Evolutionary conservation across 2,797 vertebrate genomes (phyloP).

Genomic region (Kryptopterus vitreolus): DNA sequence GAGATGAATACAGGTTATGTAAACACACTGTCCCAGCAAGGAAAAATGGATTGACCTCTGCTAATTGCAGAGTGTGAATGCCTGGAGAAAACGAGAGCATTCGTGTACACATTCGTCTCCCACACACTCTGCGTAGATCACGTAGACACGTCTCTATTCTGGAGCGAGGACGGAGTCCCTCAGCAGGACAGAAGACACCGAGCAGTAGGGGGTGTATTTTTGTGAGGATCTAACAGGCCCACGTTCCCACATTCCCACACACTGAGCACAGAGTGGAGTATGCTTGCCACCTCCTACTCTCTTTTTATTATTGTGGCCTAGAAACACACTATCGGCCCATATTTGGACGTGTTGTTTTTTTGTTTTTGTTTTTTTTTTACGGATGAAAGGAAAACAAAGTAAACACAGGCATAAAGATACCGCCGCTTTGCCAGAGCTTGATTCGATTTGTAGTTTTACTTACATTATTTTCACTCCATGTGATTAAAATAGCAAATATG

Average conservation of each 20-base stretch:
- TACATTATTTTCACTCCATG: neutral
- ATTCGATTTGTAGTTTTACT: neutral
- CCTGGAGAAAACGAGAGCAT: neutral
- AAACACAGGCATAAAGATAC: constrained; percentile 23
- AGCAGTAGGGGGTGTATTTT: constrained; percentile 16
- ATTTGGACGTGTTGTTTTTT: constrained; percentile 39
- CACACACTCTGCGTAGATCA: constrained; percentile 33
- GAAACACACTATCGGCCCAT: constrained; percentile 27
- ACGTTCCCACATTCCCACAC: constrained; percentile 25
- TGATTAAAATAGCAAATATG: neutral
- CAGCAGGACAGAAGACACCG: constrained; percentile 30
- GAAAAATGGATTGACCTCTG: constrained; percentile 36
- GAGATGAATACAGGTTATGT: constrained; percentile 25
- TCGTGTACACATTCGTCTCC: constrained; percentile 18
- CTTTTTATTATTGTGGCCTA: constrained; percentile 35
- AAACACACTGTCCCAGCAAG: constrained; percentile 17
- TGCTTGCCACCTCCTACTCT: constrained; percentile 40
- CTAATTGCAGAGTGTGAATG: constrained; percentile 40
- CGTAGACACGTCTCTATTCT: constrained; percentile 9
- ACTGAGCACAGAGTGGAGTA: constrained; percentile 30
- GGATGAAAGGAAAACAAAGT: constrained; percentile 4
- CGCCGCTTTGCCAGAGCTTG: neutral
- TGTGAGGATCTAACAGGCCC: constrained; percentile 15
- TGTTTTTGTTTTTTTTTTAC: no score
- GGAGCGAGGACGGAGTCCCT: constrained; percentile 34